phyloP scores from a whole-genome alignment of 2,113 vertebrate species.

The Nesogale talazaci region DNA sequence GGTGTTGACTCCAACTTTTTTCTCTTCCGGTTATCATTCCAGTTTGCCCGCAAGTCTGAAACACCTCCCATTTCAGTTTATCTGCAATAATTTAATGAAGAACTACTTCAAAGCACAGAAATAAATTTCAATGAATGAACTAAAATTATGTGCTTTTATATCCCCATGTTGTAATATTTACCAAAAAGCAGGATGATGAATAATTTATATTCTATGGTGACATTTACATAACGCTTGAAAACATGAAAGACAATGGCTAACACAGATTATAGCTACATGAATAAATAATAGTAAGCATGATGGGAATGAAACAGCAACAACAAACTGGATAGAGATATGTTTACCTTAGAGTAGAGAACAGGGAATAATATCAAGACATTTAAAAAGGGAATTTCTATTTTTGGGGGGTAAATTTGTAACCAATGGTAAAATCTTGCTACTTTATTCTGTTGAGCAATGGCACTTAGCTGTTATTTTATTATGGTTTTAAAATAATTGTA shows the following conservation, averaged over 20 bases:
- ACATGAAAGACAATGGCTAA: conserved; percentile 36
- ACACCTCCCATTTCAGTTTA: neutral
- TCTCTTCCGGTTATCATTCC: neutral
- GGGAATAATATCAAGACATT: neutral
- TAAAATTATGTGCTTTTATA: conserved; percentile 2
- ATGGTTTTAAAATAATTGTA: conserved; percentile 53
- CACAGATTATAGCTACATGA: conserved; percentile 35
- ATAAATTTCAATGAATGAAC: neutral
- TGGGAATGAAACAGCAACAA: neutral
- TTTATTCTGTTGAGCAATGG: neutral
- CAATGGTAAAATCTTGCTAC: neutral
- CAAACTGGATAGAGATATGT: neutral
- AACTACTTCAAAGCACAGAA: neutral
- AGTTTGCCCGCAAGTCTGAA: neutral
- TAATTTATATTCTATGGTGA: conserved; percentile 22
- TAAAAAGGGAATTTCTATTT: conserved; percentile 9
- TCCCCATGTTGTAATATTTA: conserved; percentile 41
- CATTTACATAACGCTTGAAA: conserved; percentile 41
- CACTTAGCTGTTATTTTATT: neutral
- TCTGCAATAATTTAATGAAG: neutral
- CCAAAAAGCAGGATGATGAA: conserved; percentile 23
- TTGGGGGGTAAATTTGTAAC: conserved; percentile 1
- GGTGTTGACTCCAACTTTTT: no score
- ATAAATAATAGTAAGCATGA: conserved; percentile 59
- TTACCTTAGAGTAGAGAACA: conserved; percentile 8